Conservation (phyloP, 2,797 vertebrate genomes). For the Heliangelus exortis region DNA sequence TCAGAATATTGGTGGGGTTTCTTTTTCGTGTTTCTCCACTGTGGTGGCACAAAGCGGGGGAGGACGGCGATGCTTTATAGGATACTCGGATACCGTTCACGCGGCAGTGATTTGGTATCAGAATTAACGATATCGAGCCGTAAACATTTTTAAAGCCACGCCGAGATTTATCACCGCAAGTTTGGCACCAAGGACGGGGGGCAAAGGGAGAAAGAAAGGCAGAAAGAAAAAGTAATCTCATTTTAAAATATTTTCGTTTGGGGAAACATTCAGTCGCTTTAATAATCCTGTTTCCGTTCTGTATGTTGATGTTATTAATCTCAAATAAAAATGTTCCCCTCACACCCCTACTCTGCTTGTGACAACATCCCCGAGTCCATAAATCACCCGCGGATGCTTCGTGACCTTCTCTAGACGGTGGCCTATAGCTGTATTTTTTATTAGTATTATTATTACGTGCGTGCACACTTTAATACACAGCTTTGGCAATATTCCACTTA, state of each 20-base stretch:
- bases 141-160: neutral
- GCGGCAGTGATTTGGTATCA: neutral
- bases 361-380: slow-evolving; percentile 84
- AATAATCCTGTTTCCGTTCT: slow-evolving; percentile 63
- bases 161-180: slow-evolving; percentile 26
- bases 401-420: slow-evolving; percentile 77
- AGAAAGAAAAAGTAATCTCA: slow-evolving; percentile 15
- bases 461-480: slow-evolving; percentile 7
- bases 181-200: neutral
- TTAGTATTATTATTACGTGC: slow-evolving; percentile 75
- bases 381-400: slow-evolving; percentile 82
- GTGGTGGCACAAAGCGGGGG: neutral
- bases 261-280: slow-evolving; percentile 57
- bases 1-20: neutral
- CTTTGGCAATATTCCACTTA: slow-evolving; percentile 30
- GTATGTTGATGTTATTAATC: slow-evolving; percentile 79
- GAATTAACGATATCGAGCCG: neutral
- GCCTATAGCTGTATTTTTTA: slow-evolving; percentile 72
- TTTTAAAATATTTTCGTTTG: slow-evolving; percentile 71
- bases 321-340: slow-evolving; percentile 83
- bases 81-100: neutral
- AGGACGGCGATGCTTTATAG: neutral
- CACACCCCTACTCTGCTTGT: slow-evolving; percentile 76
- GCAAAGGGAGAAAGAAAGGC: neutral
- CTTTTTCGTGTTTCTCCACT: neutral